Conservation (phyloP, 2,797 vertebrate species). For the Trachurus trachurus region DNA sequence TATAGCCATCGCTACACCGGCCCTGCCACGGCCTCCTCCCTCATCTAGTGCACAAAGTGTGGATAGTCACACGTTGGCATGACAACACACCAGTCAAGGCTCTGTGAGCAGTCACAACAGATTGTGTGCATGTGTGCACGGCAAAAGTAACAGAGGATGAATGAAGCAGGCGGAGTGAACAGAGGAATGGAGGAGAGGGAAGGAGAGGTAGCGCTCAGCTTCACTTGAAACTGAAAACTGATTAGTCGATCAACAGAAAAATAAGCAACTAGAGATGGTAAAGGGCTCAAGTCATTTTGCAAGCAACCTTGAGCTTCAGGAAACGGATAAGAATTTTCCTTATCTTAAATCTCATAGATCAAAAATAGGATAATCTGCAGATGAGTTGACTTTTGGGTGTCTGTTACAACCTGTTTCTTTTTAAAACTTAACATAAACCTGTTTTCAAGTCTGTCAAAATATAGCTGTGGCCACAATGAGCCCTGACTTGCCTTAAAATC, state of each 20-base stretch:
- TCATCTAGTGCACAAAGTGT: conserved; percentile 78
- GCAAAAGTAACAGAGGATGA: conserved; percentile 53
- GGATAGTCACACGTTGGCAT: conserved; percentile 82
- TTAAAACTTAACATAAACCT: neutral
- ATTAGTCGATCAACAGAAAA: neutral
- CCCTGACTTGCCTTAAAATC: neutral
- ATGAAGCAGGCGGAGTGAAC: conserved; percentile 11
- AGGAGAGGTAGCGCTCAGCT: neutral
- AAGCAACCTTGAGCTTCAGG: neutral
- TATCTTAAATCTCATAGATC: neutral
- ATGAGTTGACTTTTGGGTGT: neutral
- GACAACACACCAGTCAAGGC: conserved; percentile 82
- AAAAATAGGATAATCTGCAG: neutral
- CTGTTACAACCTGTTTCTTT: neutral
- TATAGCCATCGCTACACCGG: conserved; percentile 70
- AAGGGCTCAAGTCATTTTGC: neutral
- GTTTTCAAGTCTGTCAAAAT: neutral
- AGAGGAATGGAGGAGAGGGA: neutral
- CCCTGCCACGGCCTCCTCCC: conserved; percentile 69
- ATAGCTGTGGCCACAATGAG: neutral
- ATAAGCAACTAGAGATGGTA: conserved; percentile 1
- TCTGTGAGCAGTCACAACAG: conserved; percentile 72
- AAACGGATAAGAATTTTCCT: neutral
- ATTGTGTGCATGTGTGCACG: conserved; percentile 65
- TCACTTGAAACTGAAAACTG: conserved; percentile 10